These are phyloP conservation scores for Mechanitis messenoides DNA, from an alignment of 2,888 invertebrate genomes.

Conservation along the genomic window DNA sequence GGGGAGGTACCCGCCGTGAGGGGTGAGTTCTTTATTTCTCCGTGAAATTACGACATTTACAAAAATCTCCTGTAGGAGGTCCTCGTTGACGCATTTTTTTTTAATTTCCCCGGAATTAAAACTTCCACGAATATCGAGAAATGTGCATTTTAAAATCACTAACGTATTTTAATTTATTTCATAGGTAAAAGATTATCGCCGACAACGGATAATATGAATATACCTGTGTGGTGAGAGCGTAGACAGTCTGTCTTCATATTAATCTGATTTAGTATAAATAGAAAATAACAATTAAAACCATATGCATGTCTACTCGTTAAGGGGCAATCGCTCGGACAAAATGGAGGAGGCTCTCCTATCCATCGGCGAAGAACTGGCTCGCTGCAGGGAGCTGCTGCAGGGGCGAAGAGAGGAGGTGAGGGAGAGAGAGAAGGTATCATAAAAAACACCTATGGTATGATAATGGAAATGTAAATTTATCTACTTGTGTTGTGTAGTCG, in stretches of 20 bases:
- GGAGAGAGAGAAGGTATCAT: not conserved
- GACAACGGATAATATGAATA: constrained; percentile 5
- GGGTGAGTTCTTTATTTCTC: not conserved
- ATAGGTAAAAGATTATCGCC: constrained; percentile 15
- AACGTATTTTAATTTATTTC: constrained; percentile 4
- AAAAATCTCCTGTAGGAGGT: too few relatives aligned
- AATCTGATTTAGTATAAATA: too few relatives aligned
- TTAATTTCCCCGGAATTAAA: too few relatives aligned
- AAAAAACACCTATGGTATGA: not conserved
- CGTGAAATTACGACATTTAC: not conserved
- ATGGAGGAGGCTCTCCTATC: constrained; percentile 49
- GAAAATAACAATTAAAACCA: too few relatives aligned
- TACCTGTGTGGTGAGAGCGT: too few relatives aligned
- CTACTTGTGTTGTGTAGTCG: too few relatives aligned
- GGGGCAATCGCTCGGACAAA: constrained; percentile 30
- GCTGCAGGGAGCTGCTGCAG: constrained; percentile 46
- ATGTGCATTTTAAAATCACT: too few relatives aligned
- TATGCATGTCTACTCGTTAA: not conserved
- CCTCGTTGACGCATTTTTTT: too few relatives aligned
- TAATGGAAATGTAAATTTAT: too few relatives aligned
- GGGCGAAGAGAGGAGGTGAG: constrained; percentile 10
- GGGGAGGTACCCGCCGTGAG: constrained; percentile 45
- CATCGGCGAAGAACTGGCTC: constrained; percentile 47
- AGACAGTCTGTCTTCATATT: too few relatives aligned
- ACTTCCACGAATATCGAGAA: too few relatives aligned